A percentile compares a stretch with the other conserved stretches of the same genome.
phyloP scores from a whole-genome alignment of 2,888 invertebrate species.

The Drosophila paramelanica region DNA sequence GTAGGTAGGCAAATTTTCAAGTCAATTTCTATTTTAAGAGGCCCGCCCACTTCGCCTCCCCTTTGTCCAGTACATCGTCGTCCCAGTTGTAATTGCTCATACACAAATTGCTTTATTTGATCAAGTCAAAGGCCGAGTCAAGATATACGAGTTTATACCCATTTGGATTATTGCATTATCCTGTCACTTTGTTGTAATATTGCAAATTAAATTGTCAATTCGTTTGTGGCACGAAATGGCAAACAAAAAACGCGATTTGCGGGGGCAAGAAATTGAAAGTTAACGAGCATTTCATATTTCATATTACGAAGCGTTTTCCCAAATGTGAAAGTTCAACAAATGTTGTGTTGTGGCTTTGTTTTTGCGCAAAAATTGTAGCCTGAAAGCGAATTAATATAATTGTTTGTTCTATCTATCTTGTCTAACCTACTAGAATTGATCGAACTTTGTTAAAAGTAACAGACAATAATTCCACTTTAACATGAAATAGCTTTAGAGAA shows the following conservation, averaged over 20 bases:
- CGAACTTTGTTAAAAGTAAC: constrained; percentile 22
- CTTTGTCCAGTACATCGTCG: no score
- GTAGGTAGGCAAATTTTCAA: constrained; percentile 40
- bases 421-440: constrained; percentile 10
- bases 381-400: constrained; percentile 23
- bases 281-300: constrained; percentile 40
- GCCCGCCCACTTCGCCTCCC: no score
- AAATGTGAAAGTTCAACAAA: constrained; percentile 12
- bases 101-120: constrained; percentile 11
- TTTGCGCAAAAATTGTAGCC: constrained; percentile 1
- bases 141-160: constrained; percentile 36
- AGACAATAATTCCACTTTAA: constrained; percentile 28
- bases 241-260: constrained; percentile 39
- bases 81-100: constrained; percentile 28
- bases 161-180: constrained; percentile 74
- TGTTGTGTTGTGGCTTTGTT: constrained; percentile 9
- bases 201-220: constrained; percentile 79
- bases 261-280: constrained; percentile 1
- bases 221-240: constrained; percentile 51
- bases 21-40: constrained; percentile 49
- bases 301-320: constrained; percentile 12
- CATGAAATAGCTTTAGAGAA: constrained; percentile 30
- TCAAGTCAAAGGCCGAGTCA: constrained; percentile 33
- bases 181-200: constrained; percentile 66
- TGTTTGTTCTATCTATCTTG: constrained; percentile 3